Base-by-base conservation (phyloP, 1,140 invertebrate genomes). In the Ericerus pela region DNA sequence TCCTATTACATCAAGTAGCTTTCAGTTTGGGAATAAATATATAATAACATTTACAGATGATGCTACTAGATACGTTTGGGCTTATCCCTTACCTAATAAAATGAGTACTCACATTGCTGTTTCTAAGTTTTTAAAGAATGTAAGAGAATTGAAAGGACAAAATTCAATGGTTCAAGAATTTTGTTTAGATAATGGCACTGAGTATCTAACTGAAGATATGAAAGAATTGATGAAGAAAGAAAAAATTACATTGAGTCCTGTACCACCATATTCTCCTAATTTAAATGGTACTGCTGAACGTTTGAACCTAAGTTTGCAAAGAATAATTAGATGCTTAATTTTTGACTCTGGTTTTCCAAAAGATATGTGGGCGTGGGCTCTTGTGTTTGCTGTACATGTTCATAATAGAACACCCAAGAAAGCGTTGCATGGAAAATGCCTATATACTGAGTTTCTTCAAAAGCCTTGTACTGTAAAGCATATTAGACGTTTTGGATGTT, bases 281-380 rank as follows among this genome's bases (percentile, higher is more conserved):
- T 18, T 38, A 14, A 38, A 38, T 38, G 36, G 4, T 33, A 33
- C 31, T 33, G 8, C 31, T n/a, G 31, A 33, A 33, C 31, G 31
- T 33, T n/a, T 38, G 20, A 38, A 38, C 20, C 20, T 38, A 5
- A 38, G 36, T n/a, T 18, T 38, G 4, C 36, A 38, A 38, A 38
- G 36, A 18, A 28, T 37, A 18, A 20, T 27, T 41, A 33, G 51
- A 38, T 29, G 24, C 24, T 29, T 54, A 29, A 54, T 54, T 3
- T 54, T 54, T 6, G 33, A 29, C 22, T 58, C 52, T 54, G 30
- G 24, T 20, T 57, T 57, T 16, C 31, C 27, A 38, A 38, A 58
- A 31, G 16, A 54, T 11, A 37, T 54, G 56, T 56, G 54, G 58
- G 58, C 22, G n/a, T 55, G 31, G 16, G 58, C 54, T 6, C n/a